phyloP scores from a whole-genome alignment of 53 echinoderm and acorn worm species.

The Holothuria leucospilota region DNA sequence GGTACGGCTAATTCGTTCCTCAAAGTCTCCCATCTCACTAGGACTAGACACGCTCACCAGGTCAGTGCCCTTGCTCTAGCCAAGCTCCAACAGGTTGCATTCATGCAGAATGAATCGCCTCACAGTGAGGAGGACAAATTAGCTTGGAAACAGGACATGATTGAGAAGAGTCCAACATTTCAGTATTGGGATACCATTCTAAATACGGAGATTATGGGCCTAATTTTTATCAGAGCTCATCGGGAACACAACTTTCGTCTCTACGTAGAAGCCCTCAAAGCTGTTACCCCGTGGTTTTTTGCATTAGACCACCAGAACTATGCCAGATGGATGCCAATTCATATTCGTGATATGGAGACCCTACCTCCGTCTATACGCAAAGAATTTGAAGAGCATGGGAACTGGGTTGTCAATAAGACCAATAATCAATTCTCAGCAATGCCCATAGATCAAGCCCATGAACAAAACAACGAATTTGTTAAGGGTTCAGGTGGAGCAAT shows the following conservation, averaged over 20 bases:
- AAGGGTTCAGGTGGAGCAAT: conserved; percentile 19
- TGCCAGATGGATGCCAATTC: no score
- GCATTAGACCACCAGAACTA: no score
- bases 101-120: background rate
- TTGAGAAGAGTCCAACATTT: conserved; percentile 35
- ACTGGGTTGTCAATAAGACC: no score
- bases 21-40: conserved; percentile 40
- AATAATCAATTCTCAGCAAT: no score
- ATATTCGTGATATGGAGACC: conserved; percentile 40
- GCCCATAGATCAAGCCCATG: no score
- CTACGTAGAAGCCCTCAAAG: no score
- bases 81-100: conserved; percentile 52
- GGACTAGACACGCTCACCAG: conserved; percentile 55
- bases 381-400: no score
- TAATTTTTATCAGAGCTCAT: conserved; percentile 51
- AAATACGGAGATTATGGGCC: conserved; percentile 28
- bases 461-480: no score
- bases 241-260: no score
- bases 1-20: conserved; percentile 49
- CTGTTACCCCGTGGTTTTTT: conserved; percentile 40
- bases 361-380: conserved; percentile 2
- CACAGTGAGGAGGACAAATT: conserved; percentile 19
- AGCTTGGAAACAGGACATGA: conserved; percentile 33
- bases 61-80: conserved; percentile 38
- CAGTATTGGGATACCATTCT: conserved; percentile 45